These are phyloP conservation scores for Hirtodrosophila confusa DNA, from an alignment of 2,888 invertebrate genomes.

Conservation along the genomic window DNA sequence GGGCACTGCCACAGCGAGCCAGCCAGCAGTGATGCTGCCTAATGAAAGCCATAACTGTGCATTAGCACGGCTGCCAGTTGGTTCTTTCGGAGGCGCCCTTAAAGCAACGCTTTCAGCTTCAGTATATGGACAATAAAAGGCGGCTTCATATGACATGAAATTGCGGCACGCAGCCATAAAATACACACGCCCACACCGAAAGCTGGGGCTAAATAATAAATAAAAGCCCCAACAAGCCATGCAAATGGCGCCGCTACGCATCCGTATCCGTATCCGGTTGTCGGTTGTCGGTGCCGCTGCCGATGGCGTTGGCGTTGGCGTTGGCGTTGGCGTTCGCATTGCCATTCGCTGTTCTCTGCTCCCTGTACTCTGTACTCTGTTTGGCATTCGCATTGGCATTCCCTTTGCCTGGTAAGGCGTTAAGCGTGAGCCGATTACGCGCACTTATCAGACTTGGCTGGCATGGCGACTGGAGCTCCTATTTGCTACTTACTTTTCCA, in stretches of 20 bases:
- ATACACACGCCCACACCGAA: slow-evolving; percentile 31
- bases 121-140: slow-evolving; percentile 54
- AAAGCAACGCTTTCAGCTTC: background rate
- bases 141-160: slow-evolving; percentile 66
- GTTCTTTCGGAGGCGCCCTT: slow-evolving; percentile 12
- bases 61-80: slow-evolving; percentile 48
- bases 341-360: background rate
- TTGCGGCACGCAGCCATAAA: slow-evolving; percentile 64
- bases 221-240: slow-evolving; percentile 57
- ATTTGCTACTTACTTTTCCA: slow-evolving; percentile 42
- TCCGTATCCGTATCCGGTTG: slow-evolving; percentile 60
- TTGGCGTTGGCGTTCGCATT: slow-evolving; percentile 7
- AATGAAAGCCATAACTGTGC: slow-evolving; percentile 62
- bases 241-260: slow-evolving; percentile 60
- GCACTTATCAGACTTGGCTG: slow-evolving; percentile 65
- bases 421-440: slow-evolving; percentile 75
- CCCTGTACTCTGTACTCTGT: too few species aligned
- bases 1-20: background rate
- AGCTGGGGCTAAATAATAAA: slow-evolving; percentile 60
- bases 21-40: slow-evolving; percentile 20
- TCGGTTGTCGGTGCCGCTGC: slow-evolving; percentile 9
- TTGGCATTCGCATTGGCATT: too few species aligned
- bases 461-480: slow-evolving; percentile 25
- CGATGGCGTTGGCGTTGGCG: slow-evolving; percentile 16
- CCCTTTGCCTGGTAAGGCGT: slow-evolving; percentile 48